These are phyloP conservation scores for Thomomys bottae DNA, from an alignment of 2,113 vertebrate genomes.

Conservation along the genomic window DNA sequence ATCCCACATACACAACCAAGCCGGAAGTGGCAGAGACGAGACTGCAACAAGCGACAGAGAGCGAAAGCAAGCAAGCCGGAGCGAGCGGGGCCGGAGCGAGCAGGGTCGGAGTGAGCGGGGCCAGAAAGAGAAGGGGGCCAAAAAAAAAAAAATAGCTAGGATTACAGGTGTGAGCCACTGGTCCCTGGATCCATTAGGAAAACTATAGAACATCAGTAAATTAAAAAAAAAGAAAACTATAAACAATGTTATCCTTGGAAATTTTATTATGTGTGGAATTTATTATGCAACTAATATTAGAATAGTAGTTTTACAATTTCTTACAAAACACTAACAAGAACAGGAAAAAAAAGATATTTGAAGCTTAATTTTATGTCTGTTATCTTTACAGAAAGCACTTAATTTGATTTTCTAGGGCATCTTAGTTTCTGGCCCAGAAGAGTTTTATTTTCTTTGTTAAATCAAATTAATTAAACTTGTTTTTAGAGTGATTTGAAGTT, in stretches of 20 bases:
- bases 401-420: constrained; percentile 27
- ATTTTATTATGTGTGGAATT: not conserved
- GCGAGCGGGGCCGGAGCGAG: too few species aligned
- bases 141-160: too few species aligned
- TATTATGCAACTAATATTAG: constrained; percentile 18
- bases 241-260: not conserved
- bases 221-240: constrained; percentile 12
- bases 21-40: too few species aligned
- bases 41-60: too few species aligned
- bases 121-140: too few species aligned
- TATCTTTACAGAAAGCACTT: constrained; percentile 36
- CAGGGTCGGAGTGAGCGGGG: too few species aligned
- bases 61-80: too few species aligned
- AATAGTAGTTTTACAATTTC: constrained; percentile 1
- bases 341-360: constrained; percentile 6
- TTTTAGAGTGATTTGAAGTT: constrained; percentile 68
- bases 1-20: too few species aligned
- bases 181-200: constrained; percentile 42
- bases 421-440: constrained; percentile 66
- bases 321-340: not conserved
- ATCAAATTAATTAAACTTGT: not conserved
- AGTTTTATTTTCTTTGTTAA: not conserved
- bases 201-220: constrained; percentile 22
- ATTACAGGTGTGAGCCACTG: too few species aligned
- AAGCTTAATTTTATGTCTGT: constrained; percentile 38